Base-by-base conservation (phyloP, 2,888 invertebrate genomes). In the Nemotelus nigrinus region DNA sequence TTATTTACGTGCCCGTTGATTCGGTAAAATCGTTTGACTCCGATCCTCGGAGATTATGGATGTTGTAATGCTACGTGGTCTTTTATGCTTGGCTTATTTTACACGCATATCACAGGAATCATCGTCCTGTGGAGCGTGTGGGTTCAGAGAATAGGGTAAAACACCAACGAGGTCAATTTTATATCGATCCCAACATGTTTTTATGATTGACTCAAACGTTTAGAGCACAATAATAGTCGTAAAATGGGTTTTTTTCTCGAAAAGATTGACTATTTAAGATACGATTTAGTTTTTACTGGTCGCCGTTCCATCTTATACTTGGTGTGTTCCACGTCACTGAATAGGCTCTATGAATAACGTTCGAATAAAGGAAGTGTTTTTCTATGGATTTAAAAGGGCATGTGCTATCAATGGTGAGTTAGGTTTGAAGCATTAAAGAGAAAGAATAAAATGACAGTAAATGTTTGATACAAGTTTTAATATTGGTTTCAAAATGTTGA, bases 11-110 rank as follows among this genome's bases (percentile, higher is more conserved):
- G 65, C 25, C n/a, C 10, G 65, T 65, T 65, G 65, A 65, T 65
- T 45, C 65, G 47, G 65, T 65, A 45, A 65, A 65, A 65, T 65
- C 65, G 47, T 65, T 65, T 65, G 45, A 65, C 65, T 65, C 45
- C 65, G 65, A 65, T 65, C n/a, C 47, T 7, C 2, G 47, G 25
- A 47, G 65, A 65, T 65, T 65, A 65, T 47, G 65, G 65, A 43
- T 63, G 47, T 25, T 65, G 65, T 45, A 47, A 45, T 10, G 45
- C n/a, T 47, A 47, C 65, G 47, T 5, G 45, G 25, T 8, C 10
- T 65, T 63, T 63, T 63, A 63, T 63, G 5, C 63, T 41, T 63
- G 63, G 25, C 25, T 25, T 25, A 25, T 25, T 25, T 25, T 25
- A 25, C 25, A 25, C 25, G 25, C 25, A 25, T 25, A 1, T 25